A percentile compares a stretch with the other conserved stretches of the same genome.
Evolutionary conservation across 2,797 vertebrate species (phyloP).

Genomic region (Phylloscopus collybita): DNA sequence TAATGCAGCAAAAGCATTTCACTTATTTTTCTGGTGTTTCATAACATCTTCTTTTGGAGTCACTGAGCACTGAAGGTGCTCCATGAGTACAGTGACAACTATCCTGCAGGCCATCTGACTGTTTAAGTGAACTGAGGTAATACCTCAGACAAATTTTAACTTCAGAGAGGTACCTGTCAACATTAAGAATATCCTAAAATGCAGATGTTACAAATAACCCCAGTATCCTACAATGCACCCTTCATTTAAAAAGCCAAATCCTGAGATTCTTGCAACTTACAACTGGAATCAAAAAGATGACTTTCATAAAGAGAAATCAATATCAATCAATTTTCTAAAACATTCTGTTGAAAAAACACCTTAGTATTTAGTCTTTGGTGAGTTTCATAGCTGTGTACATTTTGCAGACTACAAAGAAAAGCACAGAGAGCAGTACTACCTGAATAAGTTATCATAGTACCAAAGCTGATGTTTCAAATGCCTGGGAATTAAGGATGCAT

Average conservation of each 20-base stretch:
- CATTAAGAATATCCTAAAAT: neutral
- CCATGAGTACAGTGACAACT: neutral
- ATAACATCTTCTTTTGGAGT: neutral
- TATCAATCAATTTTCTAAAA: neutral
- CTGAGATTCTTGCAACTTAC: neutral
- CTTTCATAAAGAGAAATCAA: neutral
- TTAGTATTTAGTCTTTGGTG: neutral
- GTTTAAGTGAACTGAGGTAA: neutral
- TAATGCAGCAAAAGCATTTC: neutral
- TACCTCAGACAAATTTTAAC: neutral
- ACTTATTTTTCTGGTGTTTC: neutral
- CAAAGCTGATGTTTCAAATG: neutral
- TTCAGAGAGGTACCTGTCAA: neutral
- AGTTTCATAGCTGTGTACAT: neutral
- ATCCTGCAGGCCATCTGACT: neutral
- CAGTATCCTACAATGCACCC: neutral
- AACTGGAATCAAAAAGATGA: neutral
- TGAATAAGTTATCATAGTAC: neutral
- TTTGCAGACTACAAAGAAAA: neutral
- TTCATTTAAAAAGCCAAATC: neutral
- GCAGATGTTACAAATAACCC: neutral
- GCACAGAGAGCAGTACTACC: neutral
- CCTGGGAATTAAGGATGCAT: neutral
- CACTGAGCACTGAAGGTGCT: neutral
- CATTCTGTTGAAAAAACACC: neutral